These are phyloP conservation scores for Aplidium turbinatum DNA, from an alignment of 23 tunicate genomes.

Conservation along the genomic window DNA sequence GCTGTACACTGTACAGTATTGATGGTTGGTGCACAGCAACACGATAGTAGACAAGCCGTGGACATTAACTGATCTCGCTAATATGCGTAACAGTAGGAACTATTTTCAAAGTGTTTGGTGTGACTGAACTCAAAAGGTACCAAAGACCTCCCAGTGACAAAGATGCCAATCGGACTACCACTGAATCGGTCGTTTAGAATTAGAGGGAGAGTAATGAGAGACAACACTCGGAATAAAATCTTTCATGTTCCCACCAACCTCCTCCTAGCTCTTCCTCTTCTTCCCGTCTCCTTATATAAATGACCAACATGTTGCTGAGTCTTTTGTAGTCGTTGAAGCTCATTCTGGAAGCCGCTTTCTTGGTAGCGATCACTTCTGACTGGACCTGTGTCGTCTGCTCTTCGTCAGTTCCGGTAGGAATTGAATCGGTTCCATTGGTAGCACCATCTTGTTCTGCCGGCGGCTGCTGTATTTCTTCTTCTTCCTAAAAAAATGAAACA, in stretches of 20 bases:
- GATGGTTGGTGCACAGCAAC: too few species aligned
- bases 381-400: background rate
- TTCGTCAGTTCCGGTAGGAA: background rate
- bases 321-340: conserved; percentile 87
- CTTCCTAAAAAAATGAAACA: too few species aligned
- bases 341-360: conserved; percentile 48
- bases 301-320: conserved; percentile 84
- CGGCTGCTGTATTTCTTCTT: background rate
- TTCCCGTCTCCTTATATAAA: conserved; percentile 77
- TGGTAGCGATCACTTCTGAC: conserved; percentile 2
- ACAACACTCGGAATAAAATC: background rate
- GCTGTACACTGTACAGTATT: too few species aligned
- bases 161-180: too few species aligned
- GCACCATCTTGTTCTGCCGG: background rate
- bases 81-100: too few species aligned
- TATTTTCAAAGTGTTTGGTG: too few species aligned
- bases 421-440: background rate
- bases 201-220: background rate
- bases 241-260: background rate
- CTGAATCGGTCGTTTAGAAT: too few species aligned
- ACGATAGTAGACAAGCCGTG: too few species aligned
- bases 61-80: too few species aligned
- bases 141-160: too few species aligned
- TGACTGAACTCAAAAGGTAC: too few species aligned
- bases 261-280: conserved; percentile 50